These are phyloP conservation scores for Pholis gunnellus DNA, from an alignment of 2,113 vertebrate species.

Conservation along the genomic window DNA sequence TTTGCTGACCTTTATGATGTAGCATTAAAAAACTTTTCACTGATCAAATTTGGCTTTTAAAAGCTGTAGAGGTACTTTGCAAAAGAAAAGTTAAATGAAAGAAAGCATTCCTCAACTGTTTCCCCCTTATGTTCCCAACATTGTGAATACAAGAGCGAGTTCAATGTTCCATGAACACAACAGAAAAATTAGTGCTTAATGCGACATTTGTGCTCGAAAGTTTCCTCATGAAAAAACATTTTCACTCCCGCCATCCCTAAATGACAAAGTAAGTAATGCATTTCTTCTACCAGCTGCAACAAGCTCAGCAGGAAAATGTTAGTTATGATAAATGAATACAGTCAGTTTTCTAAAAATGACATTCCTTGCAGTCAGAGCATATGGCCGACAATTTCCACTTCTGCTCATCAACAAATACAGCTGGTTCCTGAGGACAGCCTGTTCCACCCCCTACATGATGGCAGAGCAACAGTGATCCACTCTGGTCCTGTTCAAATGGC, in stretches of 20 bases:
- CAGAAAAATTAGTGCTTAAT: background rate
- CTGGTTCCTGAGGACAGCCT: background rate
- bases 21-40: background rate
- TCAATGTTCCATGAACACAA: background rate
- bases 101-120: background rate
- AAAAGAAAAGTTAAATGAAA: background rate
- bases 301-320: background rate
- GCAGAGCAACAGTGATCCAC: background rate
- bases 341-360: background rate
- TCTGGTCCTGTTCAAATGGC: background rate
- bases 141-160: background rate
- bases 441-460: background rate
- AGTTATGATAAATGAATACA: background rate
- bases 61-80: background rate
- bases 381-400: background rate
- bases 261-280: background rate
- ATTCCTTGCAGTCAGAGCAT: slow-evolving; percentile 1
- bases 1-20: background rate
- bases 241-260: background rate
- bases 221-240: background rate
- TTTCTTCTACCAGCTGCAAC: background rate
- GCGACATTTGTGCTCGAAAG: background rate
- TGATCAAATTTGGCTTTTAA: background rate
- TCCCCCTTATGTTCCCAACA: background rate
- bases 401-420: slow-evolving; percentile 15